Conservation (phyloP, 2,113 vertebrate genomes). For the Misgurnus anguillicaudatus region DNA sequence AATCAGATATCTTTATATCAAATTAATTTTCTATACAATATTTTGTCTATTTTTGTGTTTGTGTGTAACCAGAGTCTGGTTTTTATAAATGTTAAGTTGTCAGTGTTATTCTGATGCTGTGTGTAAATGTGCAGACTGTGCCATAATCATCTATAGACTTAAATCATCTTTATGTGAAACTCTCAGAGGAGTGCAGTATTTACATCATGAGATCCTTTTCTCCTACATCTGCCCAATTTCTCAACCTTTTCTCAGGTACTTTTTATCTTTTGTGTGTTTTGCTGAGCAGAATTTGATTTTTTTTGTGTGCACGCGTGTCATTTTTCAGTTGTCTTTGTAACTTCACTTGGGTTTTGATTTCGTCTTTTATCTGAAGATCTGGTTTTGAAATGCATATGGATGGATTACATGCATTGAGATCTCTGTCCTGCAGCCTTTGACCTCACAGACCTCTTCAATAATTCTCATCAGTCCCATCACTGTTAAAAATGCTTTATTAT, state of each 20-base stretch:
- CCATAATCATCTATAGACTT: background rate
- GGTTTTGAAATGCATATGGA: background rate
- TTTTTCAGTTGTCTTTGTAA: background rate
- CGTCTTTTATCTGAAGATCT: background rate
- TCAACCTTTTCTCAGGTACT: background rate
- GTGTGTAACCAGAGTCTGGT: background rate
- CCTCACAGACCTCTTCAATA: background rate
- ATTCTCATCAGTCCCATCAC: too few relatives aligned
- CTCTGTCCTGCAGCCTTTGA: background rate
- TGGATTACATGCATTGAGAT: background rate
- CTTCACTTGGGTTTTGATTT: background rate
- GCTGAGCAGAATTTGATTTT: background rate
- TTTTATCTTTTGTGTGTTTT: constrained; percentile 7
- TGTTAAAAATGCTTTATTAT: background rate
- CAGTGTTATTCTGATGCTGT: background rate
- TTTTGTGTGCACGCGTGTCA: background rate
- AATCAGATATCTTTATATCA: background rate
- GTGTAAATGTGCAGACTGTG: background rate
- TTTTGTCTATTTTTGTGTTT: background rate
- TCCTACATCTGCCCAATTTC: background rate
- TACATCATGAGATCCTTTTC: background rate
- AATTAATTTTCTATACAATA: background rate
- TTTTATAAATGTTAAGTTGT: background rate
- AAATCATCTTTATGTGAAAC: too few relatives aligned
- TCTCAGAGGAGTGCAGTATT: too few relatives aligned